A percentile compares a stretch with the other conserved stretches of the same genome.
Conservation (phyloP, 2,888 invertebrate species). For the Sialis lutaria region DNA sequence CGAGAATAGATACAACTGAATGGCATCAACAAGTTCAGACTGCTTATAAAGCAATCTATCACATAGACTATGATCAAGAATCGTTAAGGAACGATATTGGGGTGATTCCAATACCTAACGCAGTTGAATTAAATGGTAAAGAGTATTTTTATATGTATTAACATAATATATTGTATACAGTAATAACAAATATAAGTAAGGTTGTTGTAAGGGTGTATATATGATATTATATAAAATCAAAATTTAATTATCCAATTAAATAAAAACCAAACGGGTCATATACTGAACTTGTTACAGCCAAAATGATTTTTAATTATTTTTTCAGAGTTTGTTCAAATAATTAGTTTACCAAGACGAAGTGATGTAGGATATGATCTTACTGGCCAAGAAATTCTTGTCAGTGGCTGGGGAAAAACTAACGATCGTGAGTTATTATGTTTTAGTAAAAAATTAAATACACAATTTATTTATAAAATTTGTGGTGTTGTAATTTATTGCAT, state of each 20-base stretch:
- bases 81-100: conserved; percentile 13
- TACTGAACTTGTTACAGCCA: too few species aligned
- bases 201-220: too few species aligned
- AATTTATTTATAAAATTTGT: too few species aligned
- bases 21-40: neutral
- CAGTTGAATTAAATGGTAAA: conserved; percentile 9
- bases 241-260: too few species aligned
- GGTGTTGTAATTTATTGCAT: too few species aligned
- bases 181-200: too few species aligned
- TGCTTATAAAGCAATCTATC: neutral
- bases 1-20: neutral
- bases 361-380: conserved; percentile 4
- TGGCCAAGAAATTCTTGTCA: conserved; percentile 9
- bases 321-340: conserved; percentile 11
- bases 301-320: neutral
- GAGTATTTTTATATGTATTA: too few species aligned
- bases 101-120: conserved; percentile 10
- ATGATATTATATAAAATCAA: too few species aligned
- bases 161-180: too few species aligned
- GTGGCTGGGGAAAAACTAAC: conserved; percentile 15
- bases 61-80: neutral
- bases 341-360: conserved; percentile 9
- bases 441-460: neutral
- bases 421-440: conserved; percentile 10
- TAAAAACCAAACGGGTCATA: too few species aligned